Base-by-base conservation (phyloP, 2,113 vertebrate species). In the Solea solea region DNA sequence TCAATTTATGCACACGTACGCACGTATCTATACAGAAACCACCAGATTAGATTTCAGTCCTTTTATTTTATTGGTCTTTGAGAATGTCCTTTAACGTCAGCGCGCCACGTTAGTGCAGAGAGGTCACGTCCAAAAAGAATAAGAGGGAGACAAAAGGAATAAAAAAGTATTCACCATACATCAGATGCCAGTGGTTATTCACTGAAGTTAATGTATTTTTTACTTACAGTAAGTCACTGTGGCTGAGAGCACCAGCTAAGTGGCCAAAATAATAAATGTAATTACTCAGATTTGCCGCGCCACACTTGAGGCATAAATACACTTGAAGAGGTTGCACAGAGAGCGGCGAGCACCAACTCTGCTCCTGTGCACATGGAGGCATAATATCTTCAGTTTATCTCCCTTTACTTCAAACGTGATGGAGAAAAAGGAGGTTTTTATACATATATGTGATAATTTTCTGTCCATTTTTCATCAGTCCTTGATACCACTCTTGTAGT, bases 251-350 rank as follows among this genome's bases (percentile, higher is more conserved):
- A n/a, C 14, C 51, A n/a, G 51, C 65, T 63, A 49, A 69, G 48
- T 69, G 59, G 25, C 57, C 50, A 54, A 54, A 27, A 62, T 75
- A 65, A 40, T 25, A 60, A 66, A 53, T 74, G 42, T 27, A 67
- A 75, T 46, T 28, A 62, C 48, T 49, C 55, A 49, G 39, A 62
- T 56, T 61, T 72, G 51, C 57, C 27, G 51, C 14, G 45, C 61
- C n/a, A 9, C 21, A 45, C 55, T 44, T 39, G 28, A 67, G 51
- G 42, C 49, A n/a, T 40, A 27, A 67, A 67, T 28, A 51, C 27
- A 54, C 42, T 56, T 27, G 53, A 65, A 9, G 13, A 59, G 39
- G 48, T 6, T 1, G 51, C 16, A 39, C 40, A 7, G 28, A 39
- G 39, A 34, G 41, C 34, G 45, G 4, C 16, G 16, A 9, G 21